Base-by-base conservation (phyloP, 2,888 invertebrate genomes). In the Phoenoteleia sp. region DNA sequence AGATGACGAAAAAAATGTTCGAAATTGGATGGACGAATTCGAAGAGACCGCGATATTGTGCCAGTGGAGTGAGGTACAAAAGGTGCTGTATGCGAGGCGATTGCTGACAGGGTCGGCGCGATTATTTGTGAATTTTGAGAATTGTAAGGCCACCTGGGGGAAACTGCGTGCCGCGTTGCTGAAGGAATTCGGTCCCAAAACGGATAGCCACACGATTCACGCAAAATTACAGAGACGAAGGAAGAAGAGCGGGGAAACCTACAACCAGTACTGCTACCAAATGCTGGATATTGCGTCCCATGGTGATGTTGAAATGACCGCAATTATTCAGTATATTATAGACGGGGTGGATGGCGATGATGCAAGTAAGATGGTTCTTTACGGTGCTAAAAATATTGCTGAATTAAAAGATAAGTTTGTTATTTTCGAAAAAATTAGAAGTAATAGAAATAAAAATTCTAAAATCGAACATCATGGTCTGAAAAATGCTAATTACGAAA, bases 211-310 rank as follows among this genome's bases (percentile, higher is more conserved):
- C 17, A 33, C 23, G 0, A 66, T 85, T 5, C 85, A 85, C 56
- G 9, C 9, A n/a, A 23, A 39, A 11, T 13, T 79, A 11, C 39
- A 15, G 1, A 60, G 69, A 33, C 56, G 76, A n/a, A n/a, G n/a
- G n/a, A n/a, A n/a, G n/a, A n/a, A n/a, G n/a, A n/a, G n/a, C n/a
- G n/a, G n/a, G n/a, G n/a, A n/a, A n/a, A n/a, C n/a, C n/a, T 74
- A 62, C 2, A 39, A 52, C 9, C 79, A 81, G n/a, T 85, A 85
- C 7, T 72, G 69, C n/a, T 84, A 81, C 27, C 23, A 39, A n/a
- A 81, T 85, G 85, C 4, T 77, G 21, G 72, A 81, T 0, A 75
- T 85, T 6, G 84, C 58, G 0, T 17, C 72, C 1, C 80, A 85
- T 21, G 79, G 64, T 4, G 45, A 82, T 13, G 56, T 85, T 45